phyloP scores from a whole-genome alignment of 2,797 vertebrate species.

The Anguilla megastoma region DNA sequence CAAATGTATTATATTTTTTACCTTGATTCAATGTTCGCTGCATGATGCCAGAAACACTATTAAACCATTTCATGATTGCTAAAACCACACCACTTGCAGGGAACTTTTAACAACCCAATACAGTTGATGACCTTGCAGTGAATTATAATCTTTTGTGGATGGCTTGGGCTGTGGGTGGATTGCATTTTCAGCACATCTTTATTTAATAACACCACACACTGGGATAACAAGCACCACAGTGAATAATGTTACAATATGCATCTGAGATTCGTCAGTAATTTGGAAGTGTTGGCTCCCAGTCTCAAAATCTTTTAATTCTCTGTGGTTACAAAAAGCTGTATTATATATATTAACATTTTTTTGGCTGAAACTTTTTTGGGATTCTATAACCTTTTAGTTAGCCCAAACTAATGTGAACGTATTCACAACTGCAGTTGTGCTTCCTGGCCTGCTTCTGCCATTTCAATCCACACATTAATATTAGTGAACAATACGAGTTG shows the following conservation, averaged over 20 bases:
- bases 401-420: slow-evolving; percentile 11
- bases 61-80: slow-evolving; percentile 40
- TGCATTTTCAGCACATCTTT: slow-evolving; percentile 37
- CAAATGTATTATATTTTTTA: slow-evolving; percentile 52
- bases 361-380: background rate
- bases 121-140: slow-evolving; percentile 41
- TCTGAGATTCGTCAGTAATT: background rate
- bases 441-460: background rate
- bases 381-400: background rate
- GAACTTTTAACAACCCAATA: slow-evolving; percentile 39
- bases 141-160: slow-evolving; percentile 39
- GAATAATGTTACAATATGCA: slow-evolving; percentile 17
- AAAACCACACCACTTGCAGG: slow-evolving; percentile 35
- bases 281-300: background rate
- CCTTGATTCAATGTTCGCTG: slow-evolving; percentile 48
- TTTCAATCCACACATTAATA: background rate
- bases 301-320: background rate
- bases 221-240: slow-evolving; percentile 17
- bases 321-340: background rate
- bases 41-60: slow-evolving; percentile 45
- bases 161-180: slow-evolving; percentile 26
- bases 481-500: background rate
- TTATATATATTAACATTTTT: background rate
- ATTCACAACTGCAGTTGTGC: background rate
- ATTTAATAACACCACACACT: slow-evolving; percentile 28